A percentile compares a stretch with the other conserved stretches of the same genome.
Evolutionary conservation across 2,888 invertebrate species (phyloP).

Genomic region (Eremobia ochroleuca): DNA sequence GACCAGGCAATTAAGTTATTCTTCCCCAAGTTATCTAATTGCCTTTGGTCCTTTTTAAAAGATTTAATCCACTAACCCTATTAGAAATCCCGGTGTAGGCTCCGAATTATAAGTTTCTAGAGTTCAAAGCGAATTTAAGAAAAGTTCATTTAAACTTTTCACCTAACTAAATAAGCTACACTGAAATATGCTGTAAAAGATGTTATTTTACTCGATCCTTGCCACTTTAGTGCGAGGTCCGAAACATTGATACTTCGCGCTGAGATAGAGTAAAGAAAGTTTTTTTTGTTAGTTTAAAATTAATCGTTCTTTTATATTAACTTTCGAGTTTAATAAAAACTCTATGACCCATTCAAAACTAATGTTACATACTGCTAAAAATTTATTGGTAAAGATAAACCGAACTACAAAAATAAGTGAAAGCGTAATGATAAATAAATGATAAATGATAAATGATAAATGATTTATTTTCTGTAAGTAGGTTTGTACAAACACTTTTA

Average conservation of each 20-base stretch:
- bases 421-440: too few relatives aligned
- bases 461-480: too few relatives aligned
- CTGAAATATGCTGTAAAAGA: conserved; percentile 43
- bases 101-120: conserved; percentile 63
- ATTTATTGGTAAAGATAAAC: conserved; percentile 9
- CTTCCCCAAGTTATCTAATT: conserved; percentile 56
- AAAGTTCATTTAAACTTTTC: conserved; percentile 67
- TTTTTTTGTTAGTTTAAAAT: conserved; percentile 1
- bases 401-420: conserved; percentile 15
- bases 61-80: conserved; percentile 34
- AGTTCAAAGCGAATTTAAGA: conserved; percentile 57
- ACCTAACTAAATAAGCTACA: conserved; percentile 47
- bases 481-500: too few relatives aligned
- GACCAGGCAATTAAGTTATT: conserved; percentile 41
- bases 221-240: conserved; percentile 21
- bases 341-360: background rate
- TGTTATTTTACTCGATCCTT: conserved; percentile 46
- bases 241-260: conserved; percentile 9
- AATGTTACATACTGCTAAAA: background rate
- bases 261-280: conserved; percentile 19
- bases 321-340: conserved; percentile 2
- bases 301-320: background rate
- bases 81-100: conserved; percentile 52
- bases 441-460: too few relatives aligned
- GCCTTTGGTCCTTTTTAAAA: conserved; percentile 46